phyloP scores from a whole-genome alignment of 2,888 invertebrate genomes.

The Carterocephalus palaemon region DNA sequence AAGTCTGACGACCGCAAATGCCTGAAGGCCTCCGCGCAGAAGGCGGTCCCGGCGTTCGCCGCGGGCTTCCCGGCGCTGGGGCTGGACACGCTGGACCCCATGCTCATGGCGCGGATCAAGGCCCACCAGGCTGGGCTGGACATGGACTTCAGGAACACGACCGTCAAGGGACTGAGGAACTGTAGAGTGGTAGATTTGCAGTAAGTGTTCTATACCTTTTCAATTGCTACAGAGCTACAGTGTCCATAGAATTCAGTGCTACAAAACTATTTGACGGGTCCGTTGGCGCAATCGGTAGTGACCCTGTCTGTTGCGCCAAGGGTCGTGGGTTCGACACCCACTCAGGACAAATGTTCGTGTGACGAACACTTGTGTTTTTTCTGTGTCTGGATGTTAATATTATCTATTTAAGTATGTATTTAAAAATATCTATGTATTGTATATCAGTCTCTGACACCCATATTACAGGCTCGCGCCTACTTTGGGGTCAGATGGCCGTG shows the following conservation, averaged over 20 bases:
- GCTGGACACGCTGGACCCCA: conserved; percentile 55
- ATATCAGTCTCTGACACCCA: too few species aligned
- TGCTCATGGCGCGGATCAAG: conserved; percentile 46
- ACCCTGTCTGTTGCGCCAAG: too few species aligned
- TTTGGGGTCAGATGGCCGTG: too few species aligned
- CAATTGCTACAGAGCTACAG: background rate
- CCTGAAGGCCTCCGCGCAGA: conserved; percentile 49
- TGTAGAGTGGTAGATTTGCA: conserved; percentile 48
- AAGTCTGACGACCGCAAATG: conserved; percentile 44
- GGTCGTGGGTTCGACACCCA: too few species aligned
- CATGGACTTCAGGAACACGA: conserved; percentile 59
- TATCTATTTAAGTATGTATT: too few species aligned
- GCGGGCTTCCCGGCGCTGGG: conserved; percentile 53
- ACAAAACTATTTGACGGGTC: background rate
- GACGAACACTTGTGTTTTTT: too few species aligned
- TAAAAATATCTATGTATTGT: too few species aligned
- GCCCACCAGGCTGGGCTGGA: conserved; percentile 54
- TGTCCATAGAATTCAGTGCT: background rate
- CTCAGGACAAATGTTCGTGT: too few species aligned
- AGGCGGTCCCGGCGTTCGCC: conserved; percentile 49
- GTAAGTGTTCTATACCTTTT: conserved; percentile 46
- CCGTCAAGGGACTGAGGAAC: conserved; percentile 54
- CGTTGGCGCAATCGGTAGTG: too few species aligned
- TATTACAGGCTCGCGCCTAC: too few species aligned
- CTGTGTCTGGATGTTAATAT: too few species aligned